A percentile compares a stretch with the other conserved stretches of the same genome.
phyloP scores from a whole-genome alignment of 2,797 vertebrate genomes.

The Saxicola maurus region DNA sequence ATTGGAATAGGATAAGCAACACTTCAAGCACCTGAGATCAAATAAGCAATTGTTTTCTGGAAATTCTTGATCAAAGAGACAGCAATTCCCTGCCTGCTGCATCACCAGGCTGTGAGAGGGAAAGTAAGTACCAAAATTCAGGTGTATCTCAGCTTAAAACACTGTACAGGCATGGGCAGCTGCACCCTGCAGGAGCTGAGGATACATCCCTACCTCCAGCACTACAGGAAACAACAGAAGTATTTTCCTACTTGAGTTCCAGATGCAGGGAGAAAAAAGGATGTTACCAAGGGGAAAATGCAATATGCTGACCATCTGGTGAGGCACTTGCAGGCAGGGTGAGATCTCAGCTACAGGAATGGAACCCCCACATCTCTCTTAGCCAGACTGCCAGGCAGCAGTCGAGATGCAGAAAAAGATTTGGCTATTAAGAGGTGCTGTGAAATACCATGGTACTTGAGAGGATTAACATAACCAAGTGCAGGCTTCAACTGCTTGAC shows the following conservation, averaged over 20 bases:
- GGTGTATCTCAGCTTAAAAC: neutral
- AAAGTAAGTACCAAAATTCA: neutral
- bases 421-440: conserved; percentile 29
- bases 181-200: neutral
- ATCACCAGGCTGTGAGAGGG: neutral
- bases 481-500: neutral
- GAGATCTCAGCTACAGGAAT: conserved; percentile 60
- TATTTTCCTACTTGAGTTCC: conserved; percentile 58
- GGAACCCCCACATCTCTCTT: conserved; percentile 49
- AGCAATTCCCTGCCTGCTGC: neutral
- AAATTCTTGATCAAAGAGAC: neutral
- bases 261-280: conserved; percentile 46
- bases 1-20: neutral
- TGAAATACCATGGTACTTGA: conserved; percentile 3
- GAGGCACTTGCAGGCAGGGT: conserved; percentile 53
- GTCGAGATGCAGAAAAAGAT: conserved; percentile 1
- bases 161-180: neutral
- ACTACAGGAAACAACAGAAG: conserved; percentile 48
- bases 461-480: conserved; percentile 15
- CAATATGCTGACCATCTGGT: conserved; percentile 63
- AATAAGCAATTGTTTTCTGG: conserved; percentile 19
- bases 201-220: neutral
- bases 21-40: neutral
- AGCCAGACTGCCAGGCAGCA: conserved; percentile 35
- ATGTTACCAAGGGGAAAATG: conserved; percentile 56